phyloP scores from a whole-genome alignment of 2,113 vertebrate species.

The Channa argus region DNA sequence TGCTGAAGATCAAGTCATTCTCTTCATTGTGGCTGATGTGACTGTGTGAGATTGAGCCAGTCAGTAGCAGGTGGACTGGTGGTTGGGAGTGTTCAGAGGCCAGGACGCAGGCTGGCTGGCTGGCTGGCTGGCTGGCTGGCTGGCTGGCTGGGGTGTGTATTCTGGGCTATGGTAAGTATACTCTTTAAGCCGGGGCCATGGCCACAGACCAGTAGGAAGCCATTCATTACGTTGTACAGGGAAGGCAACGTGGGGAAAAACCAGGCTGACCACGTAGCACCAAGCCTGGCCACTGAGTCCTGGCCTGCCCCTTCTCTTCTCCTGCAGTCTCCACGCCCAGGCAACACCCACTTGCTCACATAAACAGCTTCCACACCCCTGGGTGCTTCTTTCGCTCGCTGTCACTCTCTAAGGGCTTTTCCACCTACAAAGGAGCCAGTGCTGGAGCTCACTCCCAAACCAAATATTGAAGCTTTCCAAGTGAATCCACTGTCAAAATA shows the following conservation, averaged over 20 bases:
- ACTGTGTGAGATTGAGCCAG: constrained; percentile 55
- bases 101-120: constrained; percentile 61
- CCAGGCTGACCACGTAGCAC: constrained; percentile 81
- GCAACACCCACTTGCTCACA: constrained; percentile 72
- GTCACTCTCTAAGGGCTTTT: constrained; percentile 46
- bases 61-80: constrained; percentile 74
- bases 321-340: constrained; percentile 69
- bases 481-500: constrained; percentile 16
- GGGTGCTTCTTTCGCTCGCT: constrained; percentile 17
- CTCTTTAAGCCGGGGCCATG: constrained; percentile 80
- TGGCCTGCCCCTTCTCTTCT: constrained; percentile 68
- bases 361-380: constrained; percentile 65
- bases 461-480: constrained; percentile 42
- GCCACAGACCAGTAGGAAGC: constrained; percentile 85
- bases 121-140: constrained; percentile 50
- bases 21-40: constrained; percentile 34
- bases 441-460: constrained; percentile 36
- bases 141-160: constrained; percentile 73
- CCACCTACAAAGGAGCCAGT: constrained; percentile 27
- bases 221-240: constrained; percentile 82
- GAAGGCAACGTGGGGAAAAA: constrained; percentile 81
- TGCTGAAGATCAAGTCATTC: constrained; percentile 20
- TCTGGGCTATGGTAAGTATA: constrained; percentile 82
- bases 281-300: constrained; percentile 73
- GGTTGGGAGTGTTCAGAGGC: constrained; percentile 68